A percentile compares a stretch with the other conserved stretches of the same genome.
phyloP scores from a whole-genome alignment of 1,140 invertebrate genomes.

The Drosophila gunungcola region DNA sequence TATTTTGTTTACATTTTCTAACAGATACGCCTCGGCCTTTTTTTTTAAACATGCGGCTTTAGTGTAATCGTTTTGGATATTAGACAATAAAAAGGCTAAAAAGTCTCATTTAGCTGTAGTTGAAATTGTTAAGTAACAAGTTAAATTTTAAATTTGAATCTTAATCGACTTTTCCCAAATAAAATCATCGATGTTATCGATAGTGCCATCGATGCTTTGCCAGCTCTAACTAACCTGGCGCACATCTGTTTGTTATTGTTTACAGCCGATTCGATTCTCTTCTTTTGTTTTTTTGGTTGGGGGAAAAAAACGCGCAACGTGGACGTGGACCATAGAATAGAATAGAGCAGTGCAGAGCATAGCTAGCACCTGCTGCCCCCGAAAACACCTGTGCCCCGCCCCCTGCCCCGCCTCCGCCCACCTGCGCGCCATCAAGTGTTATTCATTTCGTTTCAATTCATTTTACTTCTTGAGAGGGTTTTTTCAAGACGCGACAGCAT shows the following conservation, averaged over 20 bases:
- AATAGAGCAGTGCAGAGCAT: slow-evolving; percentile 17
- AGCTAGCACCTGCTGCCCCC: background rate
- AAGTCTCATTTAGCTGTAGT: too few relatives aligned
- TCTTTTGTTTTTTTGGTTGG: slow-evolving; percentile 22
- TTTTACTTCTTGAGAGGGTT: slow-evolving; percentile 1
- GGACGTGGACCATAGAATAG: slow-evolving; percentile 27
- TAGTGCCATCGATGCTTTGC: background rate
- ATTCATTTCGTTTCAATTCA: background rate
- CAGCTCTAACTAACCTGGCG: too few relatives aligned
- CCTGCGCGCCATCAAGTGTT: slow-evolving; percentile 3
- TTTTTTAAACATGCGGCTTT: too few relatives aligned
- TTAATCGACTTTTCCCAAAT: too few relatives aligned
- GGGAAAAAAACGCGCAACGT: slow-evolving; percentile 35
- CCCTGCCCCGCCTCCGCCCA: slow-evolving; percentile 2
- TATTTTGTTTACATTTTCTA: too few relatives aligned
- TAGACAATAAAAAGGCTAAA: too few relatives aligned
- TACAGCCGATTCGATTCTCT: slow-evolving; percentile 13
- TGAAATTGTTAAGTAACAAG: too few relatives aligned
- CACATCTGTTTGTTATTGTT: slow-evolving; percentile 30
- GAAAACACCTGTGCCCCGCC: slow-evolving; percentile 1
- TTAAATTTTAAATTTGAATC: too few relatives aligned
- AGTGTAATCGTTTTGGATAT: too few relatives aligned
- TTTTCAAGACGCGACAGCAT: slow-evolving; percentile 5
- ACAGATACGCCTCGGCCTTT: too few relatives aligned
- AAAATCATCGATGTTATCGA: too few relatives aligned